Base-by-base conservation (phyloP, 2,113 vertebrate species). In the Lanius ludovicianus region DNA sequence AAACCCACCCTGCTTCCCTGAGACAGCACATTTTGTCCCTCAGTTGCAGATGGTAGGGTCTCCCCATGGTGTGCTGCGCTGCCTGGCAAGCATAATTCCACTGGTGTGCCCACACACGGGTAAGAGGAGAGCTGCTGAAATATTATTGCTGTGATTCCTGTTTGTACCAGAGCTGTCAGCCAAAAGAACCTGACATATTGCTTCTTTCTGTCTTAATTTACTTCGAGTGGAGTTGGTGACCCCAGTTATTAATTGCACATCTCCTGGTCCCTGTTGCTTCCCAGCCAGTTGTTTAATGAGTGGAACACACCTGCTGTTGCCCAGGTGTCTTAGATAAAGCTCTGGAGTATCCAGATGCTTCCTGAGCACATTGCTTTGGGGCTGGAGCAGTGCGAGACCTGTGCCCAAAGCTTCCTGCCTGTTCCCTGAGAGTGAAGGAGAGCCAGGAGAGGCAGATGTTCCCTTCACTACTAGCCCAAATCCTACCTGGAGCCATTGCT, bases 311-410 rank as follows among this genome's bases (percentile, higher is more conserved):
- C 78, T 93, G 78, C 67, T 85, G 35, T 16, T 76, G 84, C 46
- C 84, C 84, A 70, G 67, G 68, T 88, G 57, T 78, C n/a, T 62
- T 21, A 68, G 57, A 53, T 27, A 57, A 78, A 60, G 37, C 55
- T 49, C 78, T 71, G 62, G 9, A 4, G 6, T 27, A 49, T 33
- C 88, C 85, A 88, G 85, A 46, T 46, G 63, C 57, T 69, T 90
- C 87, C 46, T 0, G 0, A 77, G 39, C 1, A 0, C 1, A 5
- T 75, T 2, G 1, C 70, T 24, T 41, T 0, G 0, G 50, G 31
- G 46, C 64, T 81, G 79, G 35, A 80, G 50, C 0, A 0, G 19
- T 0, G 0, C 0, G 0, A 73, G 59, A 60, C 39, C 70, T 31
- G 37, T 35, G 15, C 2, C 28, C 22, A 7, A 1, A 3, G 5